These are phyloP conservation scores for Saxidomus purpurata DNA, from an alignment of 1,140 invertebrate species.

Conservation along the genomic window DNA sequence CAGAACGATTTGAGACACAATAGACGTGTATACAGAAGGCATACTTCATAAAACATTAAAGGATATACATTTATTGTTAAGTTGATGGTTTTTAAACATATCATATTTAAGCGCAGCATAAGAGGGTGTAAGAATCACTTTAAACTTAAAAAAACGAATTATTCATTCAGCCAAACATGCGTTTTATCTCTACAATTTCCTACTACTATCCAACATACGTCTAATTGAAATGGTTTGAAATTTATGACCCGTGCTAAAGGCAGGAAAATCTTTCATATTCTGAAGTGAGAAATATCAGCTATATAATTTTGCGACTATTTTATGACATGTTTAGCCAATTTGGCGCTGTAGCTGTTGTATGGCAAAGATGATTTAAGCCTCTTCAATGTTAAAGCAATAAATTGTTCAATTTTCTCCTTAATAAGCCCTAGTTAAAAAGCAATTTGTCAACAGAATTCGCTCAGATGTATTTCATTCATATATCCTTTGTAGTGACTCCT, in stretches of 20 bases:
- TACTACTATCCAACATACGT: neutral
- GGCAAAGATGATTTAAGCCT: neutral
- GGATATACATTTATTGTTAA: conserved; percentile 6
- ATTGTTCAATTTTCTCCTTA: conserved; percentile 57
- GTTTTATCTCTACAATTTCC: neutral
- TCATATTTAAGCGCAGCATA: neutral
- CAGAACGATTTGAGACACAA: too few relatives aligned
- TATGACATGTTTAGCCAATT: conserved; percentile 26
- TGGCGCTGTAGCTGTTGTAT: conserved; percentile 2
- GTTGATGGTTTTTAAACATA: conserved; percentile 1
- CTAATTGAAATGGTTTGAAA: conserved; percentile 48
- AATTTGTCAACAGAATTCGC: conserved; percentile 28
- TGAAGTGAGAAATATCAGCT: neutral
- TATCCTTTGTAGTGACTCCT: neutral
- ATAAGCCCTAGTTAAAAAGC: conserved; percentile 37
- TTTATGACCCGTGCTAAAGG: conserved; percentile 18
- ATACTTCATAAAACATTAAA: neutral
- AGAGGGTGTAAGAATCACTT: neutral
- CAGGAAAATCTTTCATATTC: conserved; percentile 15
- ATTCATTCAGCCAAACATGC: neutral
- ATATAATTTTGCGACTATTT: neutral
- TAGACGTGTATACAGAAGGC: too few relatives aligned
- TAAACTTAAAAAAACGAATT: neutral
- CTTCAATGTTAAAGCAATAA: conserved; percentile 13
- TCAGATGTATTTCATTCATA: conserved; percentile 29